These are phyloP conservation scores for Coilia nasus DNA, from an alignment of 2,797 vertebrate genomes.

Conservation along the genomic window DNA sequence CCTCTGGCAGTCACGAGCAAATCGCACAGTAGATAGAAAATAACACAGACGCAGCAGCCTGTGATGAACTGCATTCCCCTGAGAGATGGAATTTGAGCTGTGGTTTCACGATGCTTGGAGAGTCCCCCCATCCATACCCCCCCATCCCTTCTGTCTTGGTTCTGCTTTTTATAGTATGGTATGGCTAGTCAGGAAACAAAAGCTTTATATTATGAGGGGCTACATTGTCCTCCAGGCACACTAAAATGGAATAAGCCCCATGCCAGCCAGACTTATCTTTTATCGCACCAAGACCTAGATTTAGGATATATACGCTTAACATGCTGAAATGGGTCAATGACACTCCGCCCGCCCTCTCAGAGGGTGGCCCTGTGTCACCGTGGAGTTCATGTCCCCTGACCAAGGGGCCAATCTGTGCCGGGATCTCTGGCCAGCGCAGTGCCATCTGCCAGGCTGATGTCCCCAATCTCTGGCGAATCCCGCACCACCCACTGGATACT, in stretches of 20 bases:
- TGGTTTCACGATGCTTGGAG: background rate
- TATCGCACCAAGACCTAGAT: conserved; percentile 1
- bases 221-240: background rate
- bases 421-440: conserved; percentile 3
- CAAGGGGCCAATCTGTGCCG: conserved; percentile 23
- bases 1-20: no score
- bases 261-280: conserved; percentile 5
- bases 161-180: background rate
- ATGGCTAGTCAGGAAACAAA: background rate
- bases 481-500: background rate
- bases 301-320: background rate
- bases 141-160: background rate
- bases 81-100: conserved; percentile 19
- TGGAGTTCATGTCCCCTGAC: conserved; percentile 11
- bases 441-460: conserved; percentile 27
- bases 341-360: background rate
- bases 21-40: background rate
- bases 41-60: conserved; percentile 13
- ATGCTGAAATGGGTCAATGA: conserved; percentile 39
- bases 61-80: background rate
- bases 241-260: conserved; percentile 2
- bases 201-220: background rate
- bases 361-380: conserved; percentile 13
- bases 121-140: background rate
- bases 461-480: background rate